Base-by-base conservation (phyloP, 2,113 vertebrate genomes). In the Prionailurus viverrinus region DNA sequence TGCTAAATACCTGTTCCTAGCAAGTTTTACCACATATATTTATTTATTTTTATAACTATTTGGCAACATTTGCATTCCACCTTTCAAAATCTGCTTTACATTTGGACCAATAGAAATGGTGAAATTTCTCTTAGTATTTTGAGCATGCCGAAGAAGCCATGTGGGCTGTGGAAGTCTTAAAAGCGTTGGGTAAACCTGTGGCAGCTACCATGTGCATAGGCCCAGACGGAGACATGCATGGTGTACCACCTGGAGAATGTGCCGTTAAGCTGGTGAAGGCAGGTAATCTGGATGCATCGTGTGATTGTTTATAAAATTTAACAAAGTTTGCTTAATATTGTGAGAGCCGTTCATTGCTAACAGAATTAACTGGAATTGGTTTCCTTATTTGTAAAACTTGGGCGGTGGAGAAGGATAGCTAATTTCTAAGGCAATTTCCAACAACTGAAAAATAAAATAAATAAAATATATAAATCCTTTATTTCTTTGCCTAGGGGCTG, bases 131-230 rank as follows among this genome's bases (percentile, higher is more conserved):
- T 91, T 98, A 99, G 99, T 99, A 99, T 98, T 99, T 99, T 98
- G 99, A 99, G 98, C 99, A 99, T 12, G 99, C 99, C 86, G 99
- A 99, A 98, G 99, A 99, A 98, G 99, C 99, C 0, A 99, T 99
- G 93, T 99, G 99, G 99, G 99, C 99, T 51, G 99, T 99, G 23
- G 99, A 99, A 97, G 99, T 99, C 91, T 96, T 99, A 97, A 99
- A 99, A 97, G 98, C 98, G 93, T 98, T 98, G 4, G 99, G 99
- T 33, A 99, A 99, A 73, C 99, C 99, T 1, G 99, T 99, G 92
- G 99, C 99, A 93, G 99, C 98, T 45, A 99, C 98, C 0, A 91
- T 99, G 98, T 99, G 99, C 91, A 99, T 99, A 53, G 99, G 99
- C 93, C 99, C 99, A 2, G 98, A 99, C n/a, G 99, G 99, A 98